Percentiles rank a stretch among this genome's conserved stretches.
phyloP scores from a whole-genome alignment of 2,797 vertebrate genomes.

The Simalia tracyae region DNA sequence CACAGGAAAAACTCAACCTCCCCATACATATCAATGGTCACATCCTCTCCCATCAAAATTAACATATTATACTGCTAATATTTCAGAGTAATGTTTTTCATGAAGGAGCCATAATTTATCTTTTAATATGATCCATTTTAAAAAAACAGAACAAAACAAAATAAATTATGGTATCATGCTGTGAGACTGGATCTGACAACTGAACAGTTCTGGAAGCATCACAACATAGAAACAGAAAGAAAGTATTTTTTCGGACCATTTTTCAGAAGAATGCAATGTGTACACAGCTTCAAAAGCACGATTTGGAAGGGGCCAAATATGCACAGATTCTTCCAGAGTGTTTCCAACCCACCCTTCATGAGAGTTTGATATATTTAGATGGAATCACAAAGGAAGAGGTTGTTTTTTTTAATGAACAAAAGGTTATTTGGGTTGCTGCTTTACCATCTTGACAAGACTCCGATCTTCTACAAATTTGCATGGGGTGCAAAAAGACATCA shows the following conservation, averaged over 20 bases:
- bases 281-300: background rate
- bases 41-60: slow-evolving; percentile 77
- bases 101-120: slow-evolving; percentile 81
- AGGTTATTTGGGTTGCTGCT: background rate
- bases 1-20: slow-evolving; percentile 80
- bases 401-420: background rate
- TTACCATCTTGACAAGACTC: background rate
- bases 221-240: slow-evolving; percentile 12
- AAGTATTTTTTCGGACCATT: slow-evolving; percentile 5
- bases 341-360: background rate
- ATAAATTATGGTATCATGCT: slow-evolving; percentile 78
- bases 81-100: slow-evolving; percentile 84
- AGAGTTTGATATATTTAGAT: background rate
- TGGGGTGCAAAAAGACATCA: background rate
- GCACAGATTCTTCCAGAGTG: background rate
- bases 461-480: background rate
- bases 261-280: background rate
- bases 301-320: background rate
- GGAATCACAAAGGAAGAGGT: background rate
- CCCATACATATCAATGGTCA: slow-evolving; percentile 75
- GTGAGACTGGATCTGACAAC: slow-evolving; percentile 66
- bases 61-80: slow-evolving; percentile 82
- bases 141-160: slow-evolving; percentile 58
- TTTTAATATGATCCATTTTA: slow-evolving; percentile 75
- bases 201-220: slow-evolving; percentile 57